Percentiles rank a stretch among this genome's conserved stretches.
These are phyloP conservation scores for Trachelus tabidus DNA, from an alignment of 2,888 invertebrate genomes.

Conservation along the genomic window DNA sequence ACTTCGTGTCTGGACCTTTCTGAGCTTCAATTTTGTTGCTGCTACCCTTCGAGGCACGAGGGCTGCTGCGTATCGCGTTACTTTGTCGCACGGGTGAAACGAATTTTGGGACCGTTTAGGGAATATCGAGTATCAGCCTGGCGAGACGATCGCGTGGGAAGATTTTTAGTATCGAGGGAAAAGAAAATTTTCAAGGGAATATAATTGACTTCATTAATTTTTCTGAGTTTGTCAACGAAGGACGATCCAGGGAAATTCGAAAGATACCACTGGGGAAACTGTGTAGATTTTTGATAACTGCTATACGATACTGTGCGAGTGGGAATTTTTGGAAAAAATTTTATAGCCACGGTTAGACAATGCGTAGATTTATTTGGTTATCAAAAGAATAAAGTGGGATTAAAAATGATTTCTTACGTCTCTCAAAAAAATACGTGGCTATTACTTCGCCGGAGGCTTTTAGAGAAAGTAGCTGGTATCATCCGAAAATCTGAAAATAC, in stretches of 20 bases:
- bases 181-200: neutral
- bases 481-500: neutral
- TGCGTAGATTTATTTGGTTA: neutral
- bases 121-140: neutral
- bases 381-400: neutral
- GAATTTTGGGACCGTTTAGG: neutral
- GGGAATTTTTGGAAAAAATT: neutral
- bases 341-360: neutral
- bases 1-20: neutral
- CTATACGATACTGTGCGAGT: neutral
- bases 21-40: neutral
- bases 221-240: rapidly evolving
- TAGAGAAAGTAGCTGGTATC: neutral
- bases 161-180: neutral
- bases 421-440: neutral
- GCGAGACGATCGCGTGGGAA: neutral
- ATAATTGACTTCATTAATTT: neutral
- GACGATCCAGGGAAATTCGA: too few relatives aligned
- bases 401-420: neutral
- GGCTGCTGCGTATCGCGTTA: neutral
- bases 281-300: neutral
- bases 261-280: too few relatives aligned
- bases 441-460: neutral
- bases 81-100: neutral
- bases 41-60: neutral